Base-by-base conservation (phyloP, 2,888 invertebrate genomes). In the Tetramorium bicarinatum region DNA sequence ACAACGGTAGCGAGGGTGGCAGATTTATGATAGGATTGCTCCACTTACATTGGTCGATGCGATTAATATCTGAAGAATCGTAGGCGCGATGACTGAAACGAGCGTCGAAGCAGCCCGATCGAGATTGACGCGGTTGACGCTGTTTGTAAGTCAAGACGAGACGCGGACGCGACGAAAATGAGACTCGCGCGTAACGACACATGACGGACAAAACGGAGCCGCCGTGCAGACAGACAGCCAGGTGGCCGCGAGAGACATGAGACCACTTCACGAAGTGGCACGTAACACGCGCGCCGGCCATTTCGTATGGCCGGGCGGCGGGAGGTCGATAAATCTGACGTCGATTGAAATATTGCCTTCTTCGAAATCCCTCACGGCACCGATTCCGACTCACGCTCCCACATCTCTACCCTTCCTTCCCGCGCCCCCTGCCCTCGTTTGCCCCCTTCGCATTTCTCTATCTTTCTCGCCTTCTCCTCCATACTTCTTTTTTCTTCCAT, bases 291-390 rank as follows among this genome's bases (percentile, higher is more conserved):
- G 81, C 87, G 84, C 84, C 85, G 87, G 85, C 87, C 90, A 86
- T 90, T 90, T 90, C 91, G 87, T 87, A 88, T 88, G 85, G 91
- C 74, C 62, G 74, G 77, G 71, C 69, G 62, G 79, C 84, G 83
- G 82, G 74, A 77, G 84, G 76, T 90, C 90, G 89, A 90, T 91
- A 90, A 90, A 91, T 90, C 87, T 85, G 90, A 90, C 89, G 85
- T 88, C 91, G 89, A 90, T 89, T 91, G 89, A 90, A 90, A 89
- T 90, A 90, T 91, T 85, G 89, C 91, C 88, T 91, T 85, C 91
- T 89, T 88, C 90, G 91, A 89, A 88, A 88, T 91, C 91, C 89
- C 89, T 83, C 84, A 87, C 81, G 84, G 90, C 89, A 80, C 87
- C 83, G 89, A 90, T 89, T 88, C 85, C 72, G 82, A 81, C 79